Evolutionary conservation across 1,140 invertebrate species (phyloP), one percentile per base, ranked within the genome.

Genomic region (Lucilia sericata): DNA sequence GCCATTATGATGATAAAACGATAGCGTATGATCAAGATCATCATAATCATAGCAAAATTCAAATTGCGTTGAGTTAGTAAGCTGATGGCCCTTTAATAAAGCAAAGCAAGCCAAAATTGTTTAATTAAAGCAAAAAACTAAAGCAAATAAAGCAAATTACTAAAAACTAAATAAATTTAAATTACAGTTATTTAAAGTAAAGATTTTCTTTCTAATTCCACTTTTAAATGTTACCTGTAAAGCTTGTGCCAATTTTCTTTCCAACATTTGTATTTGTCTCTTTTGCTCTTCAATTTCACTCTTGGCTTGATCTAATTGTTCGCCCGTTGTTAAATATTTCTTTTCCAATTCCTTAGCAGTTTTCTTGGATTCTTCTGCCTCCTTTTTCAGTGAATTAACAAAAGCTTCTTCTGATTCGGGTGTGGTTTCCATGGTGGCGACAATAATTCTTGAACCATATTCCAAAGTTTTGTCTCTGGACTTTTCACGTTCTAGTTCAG

Each of bases 251-350:
- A 95, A 88, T 91, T 94, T 94, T 88, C 94, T 95, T 88, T 97
- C 96, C 84, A 97, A 91, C 87, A 95, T 92, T 75, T 94, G 92
- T 86, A 96, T 96, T 89, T 94, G 94, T 87, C 94, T 93, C 88
- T 94, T 96, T 84, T 95, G 92, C 91, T 96, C 96, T 89, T 97
- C 96, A 65, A 97, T 91, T 88, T 96, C 95, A 21, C 93, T 93
- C 89, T 95, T 94, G 0, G 94, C 94, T 51, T 94, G 94, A 85
- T 97, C 95, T 84, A 96, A 93, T 91, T 96, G 94, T 87, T 96
- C 95, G 3, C 94, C 94, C 5, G 94, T 94, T 86, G 93, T 92
- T 55, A 95, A 93, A 88, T 95, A 97, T 87, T 96, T 96, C 86
- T 94, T 94, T 87, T 97, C 95, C 85, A 96, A 93, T 87, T 96